phyloP scores from a whole-genome alignment of 1,140 invertebrate species.

The Archivesica marissinica region DNA sequence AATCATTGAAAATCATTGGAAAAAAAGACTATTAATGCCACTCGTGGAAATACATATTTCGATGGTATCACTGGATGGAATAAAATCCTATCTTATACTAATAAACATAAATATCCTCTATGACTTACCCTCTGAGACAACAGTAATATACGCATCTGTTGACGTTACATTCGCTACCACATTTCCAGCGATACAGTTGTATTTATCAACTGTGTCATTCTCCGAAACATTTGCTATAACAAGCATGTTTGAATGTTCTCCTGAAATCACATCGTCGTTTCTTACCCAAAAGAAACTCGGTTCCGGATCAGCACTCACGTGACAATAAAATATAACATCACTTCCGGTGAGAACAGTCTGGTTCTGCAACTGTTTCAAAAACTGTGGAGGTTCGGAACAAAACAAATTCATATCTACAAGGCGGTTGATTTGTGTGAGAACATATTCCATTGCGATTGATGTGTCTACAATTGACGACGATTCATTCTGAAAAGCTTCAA shows the following conservation, averaged over 20 bases:
- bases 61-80: no score
- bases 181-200: slow-evolving; percentile 34
- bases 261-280: background rate
- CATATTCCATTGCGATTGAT: background rate
- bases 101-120: no score
- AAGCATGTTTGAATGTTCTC: background rate
- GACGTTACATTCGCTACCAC: slow-evolving; percentile 39
- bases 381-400: slow-evolving; percentile 23
- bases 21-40: no score
- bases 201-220: background rate
- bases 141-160: background rate
- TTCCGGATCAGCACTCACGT: slow-evolving; percentile 4
- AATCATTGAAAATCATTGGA: no score
- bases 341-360: background rate
- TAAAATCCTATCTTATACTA: no score
- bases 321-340: background rate
- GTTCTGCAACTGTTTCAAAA: background rate
- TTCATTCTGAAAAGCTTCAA: slow-evolving; percentile 22
- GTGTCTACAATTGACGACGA: background rate
- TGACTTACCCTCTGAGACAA: background rate
- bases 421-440: background rate
- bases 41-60: no score
- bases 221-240: background rate
- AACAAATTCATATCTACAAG: background rate
- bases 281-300: slow-evolving; percentile 32